Conservation (phyloP, 2,888 invertebrate genomes). For the Hecatera dysodea region DNA sequence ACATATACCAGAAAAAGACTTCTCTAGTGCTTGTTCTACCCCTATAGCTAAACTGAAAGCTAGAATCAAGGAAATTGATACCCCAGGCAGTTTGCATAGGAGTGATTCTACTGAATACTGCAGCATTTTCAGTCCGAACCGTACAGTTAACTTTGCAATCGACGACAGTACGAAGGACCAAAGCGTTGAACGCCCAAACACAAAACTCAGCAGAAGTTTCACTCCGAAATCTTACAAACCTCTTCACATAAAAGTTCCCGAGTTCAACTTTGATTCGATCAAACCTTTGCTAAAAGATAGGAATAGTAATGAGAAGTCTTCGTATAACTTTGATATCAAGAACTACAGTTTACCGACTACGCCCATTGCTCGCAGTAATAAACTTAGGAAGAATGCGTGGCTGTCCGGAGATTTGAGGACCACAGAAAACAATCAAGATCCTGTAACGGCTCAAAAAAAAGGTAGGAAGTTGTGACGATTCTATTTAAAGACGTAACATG, state of each 20-base stretch:
- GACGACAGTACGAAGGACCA: conserved; percentile 74
- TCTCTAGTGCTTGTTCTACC: conserved; percentile 85
- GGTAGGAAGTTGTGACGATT: conserved; percentile 17
- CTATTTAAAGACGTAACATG: neutral
- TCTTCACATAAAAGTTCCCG: conserved; percentile 87
- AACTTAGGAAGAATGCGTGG: conserved; percentile 90
- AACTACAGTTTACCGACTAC: conserved; percentile 88
- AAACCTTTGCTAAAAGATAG: conserved; percentile 80
- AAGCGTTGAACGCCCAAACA: conserved; percentile 74
- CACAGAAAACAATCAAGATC: conserved; percentile 51
- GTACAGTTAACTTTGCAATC: conserved; percentile 73
- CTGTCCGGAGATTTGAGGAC: conserved; percentile 84
- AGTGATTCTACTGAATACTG: conserved; percentile 90
- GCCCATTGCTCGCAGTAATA: conserved; percentile 90
- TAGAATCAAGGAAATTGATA: conserved; percentile 80
- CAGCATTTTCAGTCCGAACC: conserved; percentile 86
- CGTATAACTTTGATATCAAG: conserved; percentile 88
- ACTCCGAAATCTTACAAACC: conserved; percentile 88
- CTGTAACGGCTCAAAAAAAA: conserved; percentile 63
- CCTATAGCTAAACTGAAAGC: conserved; percentile 82
- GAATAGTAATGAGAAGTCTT: conserved; percentile 74
- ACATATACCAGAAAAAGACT: conserved; percentile 77
- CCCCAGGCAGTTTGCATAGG: conserved; percentile 82
- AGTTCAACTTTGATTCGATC: conserved; percentile 83
- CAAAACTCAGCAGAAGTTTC: conserved; percentile 85